Percentiles rank a stretch among this genome's conserved stretches.
Conservation (phyloP, 92 coral and sea anemone genomes). For the Porites rus region DNA sequence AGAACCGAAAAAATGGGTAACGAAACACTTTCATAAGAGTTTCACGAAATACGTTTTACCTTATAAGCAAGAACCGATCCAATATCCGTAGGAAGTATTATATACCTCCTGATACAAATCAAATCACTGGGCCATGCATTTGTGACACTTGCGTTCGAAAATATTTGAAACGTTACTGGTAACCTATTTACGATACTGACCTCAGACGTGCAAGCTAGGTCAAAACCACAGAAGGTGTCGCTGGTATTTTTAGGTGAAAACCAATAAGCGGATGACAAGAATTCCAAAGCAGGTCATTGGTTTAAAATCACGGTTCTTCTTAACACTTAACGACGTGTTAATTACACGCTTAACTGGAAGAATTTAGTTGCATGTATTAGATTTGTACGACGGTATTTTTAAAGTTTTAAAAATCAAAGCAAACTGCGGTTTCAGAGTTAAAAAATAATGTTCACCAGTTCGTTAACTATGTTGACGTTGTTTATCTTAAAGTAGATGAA, state of each 20-base stretch:
- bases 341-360: neutral
- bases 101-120: neutral
- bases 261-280: slow-evolving; percentile 34
- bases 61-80: neutral
- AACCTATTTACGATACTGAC: slow-evolving; percentile 34
- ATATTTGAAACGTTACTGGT: slow-evolving; percentile 36
- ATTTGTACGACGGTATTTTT: too few species aligned
- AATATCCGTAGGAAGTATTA: neutral
- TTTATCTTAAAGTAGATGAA: neutral
- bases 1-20: too few species aligned
- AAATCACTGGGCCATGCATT: neutral
- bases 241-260: slow-evolving; percentile 2
- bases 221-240: neutral
- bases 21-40: neutral
- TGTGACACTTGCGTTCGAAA: slow-evolving; percentile 1
- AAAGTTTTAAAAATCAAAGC: too few species aligned
- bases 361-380: neutral
- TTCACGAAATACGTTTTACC: neutral
- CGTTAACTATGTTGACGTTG: neutral
- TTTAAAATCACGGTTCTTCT: neutral
- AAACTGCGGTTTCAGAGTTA: too few species aligned
- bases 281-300: slow-evolving; percentile 18
- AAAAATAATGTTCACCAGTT: too few species aligned
- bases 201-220: neutral
- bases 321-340: neutral